Percentiles rank a stretch among this genome's conserved stretches.
Conservation (phyloP, 1,140 invertebrate species). For the Orussus abietinus region DNA sequence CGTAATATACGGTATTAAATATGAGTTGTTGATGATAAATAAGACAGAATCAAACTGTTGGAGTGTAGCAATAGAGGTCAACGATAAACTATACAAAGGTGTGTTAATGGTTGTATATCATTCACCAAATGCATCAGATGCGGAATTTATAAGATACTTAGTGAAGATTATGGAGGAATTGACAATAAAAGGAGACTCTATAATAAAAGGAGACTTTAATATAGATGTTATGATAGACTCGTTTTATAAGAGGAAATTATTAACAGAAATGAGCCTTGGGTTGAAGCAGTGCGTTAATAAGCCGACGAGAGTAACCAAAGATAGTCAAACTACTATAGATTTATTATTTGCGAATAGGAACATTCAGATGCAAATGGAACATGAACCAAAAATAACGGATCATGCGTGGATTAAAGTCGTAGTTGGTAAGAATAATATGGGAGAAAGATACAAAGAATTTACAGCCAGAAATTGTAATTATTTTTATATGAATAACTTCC, state of each 20-base stretch:
- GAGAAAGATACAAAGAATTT: slow-evolving; percentile 1
- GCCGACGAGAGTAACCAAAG: slow-evolving; percentile 3
- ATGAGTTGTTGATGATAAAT: slow-evolving; percentile 4
- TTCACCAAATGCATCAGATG: slow-evolving; percentile 15
- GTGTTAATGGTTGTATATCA: slow-evolving; percentile 12
- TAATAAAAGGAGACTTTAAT: slow-evolving; percentile 10
- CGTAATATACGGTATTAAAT: slow-evolving; percentile 11
- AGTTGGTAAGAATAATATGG: neutral
- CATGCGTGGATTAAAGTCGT: slow-evolving; percentile 5
- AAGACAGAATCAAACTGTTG: slow-evolving; percentile 12
- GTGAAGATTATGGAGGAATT: slow-evolving; percentile 6
- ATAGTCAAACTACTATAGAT: slow-evolving; percentile 6
- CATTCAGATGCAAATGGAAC: neutral
- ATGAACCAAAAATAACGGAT: slow-evolving; percentile 11
- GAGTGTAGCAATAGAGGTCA: slow-evolving; percentile 4
- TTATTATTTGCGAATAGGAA: neutral
- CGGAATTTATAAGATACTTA: slow-evolving; percentile 8
- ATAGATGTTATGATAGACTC: neutral
- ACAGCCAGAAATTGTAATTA: slow-evolving; percentile 4
- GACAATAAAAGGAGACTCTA: slow-evolving; percentile 12
- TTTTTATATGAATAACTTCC: neutral
- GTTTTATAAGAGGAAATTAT: slow-evolving; percentile 2
- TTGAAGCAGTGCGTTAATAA: too few relatives aligned
- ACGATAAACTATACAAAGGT: slow-evolving; percentile 3
- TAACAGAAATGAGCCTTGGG: slow-evolving; percentile 5